Conservation (phyloP, 2,888 invertebrate genomes). For the Isoperla grammatica region DNA sequence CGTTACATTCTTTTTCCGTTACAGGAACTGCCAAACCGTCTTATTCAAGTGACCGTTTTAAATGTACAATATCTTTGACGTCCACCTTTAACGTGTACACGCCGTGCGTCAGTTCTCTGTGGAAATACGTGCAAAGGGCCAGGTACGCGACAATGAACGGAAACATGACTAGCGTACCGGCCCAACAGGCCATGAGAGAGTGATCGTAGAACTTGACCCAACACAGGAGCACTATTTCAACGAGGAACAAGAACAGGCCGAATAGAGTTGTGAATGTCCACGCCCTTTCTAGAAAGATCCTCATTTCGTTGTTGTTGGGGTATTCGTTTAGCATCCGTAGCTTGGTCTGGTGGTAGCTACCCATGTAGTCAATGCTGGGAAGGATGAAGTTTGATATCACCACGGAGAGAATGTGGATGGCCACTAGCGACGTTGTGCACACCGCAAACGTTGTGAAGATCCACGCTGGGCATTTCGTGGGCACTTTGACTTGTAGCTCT, state of each 20-base stretch:
- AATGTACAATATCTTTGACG: neutral
- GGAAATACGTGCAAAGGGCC: slow-evolving; percentile 51
- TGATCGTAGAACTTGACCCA: slow-evolving; percentile 52
- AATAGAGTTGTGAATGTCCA: slow-evolving; percentile 57
- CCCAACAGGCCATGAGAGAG: slow-evolving; percentile 39
- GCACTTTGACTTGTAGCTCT: slow-evolving; percentile 48
- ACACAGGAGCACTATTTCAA: slow-evolving; percentile 52
- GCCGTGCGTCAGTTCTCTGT: slow-evolving; percentile 48
- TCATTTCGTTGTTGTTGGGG: slow-evolving; percentile 40
- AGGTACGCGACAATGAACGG: slow-evolving; percentile 51
- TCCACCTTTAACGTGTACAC: slow-evolving; percentile 39
- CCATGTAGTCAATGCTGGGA: slow-evolving; percentile 55
- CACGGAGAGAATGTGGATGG: slow-evolving; percentile 55
- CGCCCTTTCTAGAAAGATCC: slow-evolving; percentile 48
- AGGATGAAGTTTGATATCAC: slow-evolving; percentile 60
- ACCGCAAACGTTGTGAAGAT: slow-evolving; percentile 51
- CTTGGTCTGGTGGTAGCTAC: slow-evolving; percentile 38
- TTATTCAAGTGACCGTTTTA: slow-evolving; percentile 1
- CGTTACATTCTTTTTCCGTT: no score
- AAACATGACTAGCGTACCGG: slow-evolving; percentile 47
- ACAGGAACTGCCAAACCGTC: neutral
- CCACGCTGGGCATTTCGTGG: slow-evolving; percentile 41
- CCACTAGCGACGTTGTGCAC: slow-evolving; percentile 52
- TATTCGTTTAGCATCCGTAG: slow-evolving; percentile 42
- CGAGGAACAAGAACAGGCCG: slow-evolving; percentile 53